Base-by-base conservation (phyloP, 30 jellyfish, hydroid and myxozoan species). In the Clytia hemisphaerica region DNA sequence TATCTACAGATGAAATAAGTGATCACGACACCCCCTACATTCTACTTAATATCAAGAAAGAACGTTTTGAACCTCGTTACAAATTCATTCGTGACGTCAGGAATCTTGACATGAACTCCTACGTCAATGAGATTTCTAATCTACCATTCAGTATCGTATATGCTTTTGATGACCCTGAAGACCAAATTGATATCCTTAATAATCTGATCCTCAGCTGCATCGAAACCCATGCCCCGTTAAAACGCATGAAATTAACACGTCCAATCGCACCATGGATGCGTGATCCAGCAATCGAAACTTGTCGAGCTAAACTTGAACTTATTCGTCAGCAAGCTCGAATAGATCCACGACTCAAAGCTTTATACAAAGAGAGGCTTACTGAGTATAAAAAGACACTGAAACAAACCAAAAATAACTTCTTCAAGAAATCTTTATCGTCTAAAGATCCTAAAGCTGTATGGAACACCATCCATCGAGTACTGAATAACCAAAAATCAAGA, bases 261-360 rank as follows among this genome's bases (percentile, higher is more conserved):
- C 94, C 94, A 32, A 83, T 83, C 25, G 83, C 94, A 30, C 88
- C 94, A 10, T 81, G 94, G 88, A 46, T 81, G 57, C 61, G 72
- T 51, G 83, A 72, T 61, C 73, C 80, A 30, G 80, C 46, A 22
- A 72, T 81, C 61, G 57, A 27, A 18, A 21, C 27, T 33, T 57
- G 37, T 16, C 71, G 60, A 73, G 34, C 18, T 16, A 30, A 71
- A 22, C 73, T 28, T 25, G 72, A 59, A 18, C 27, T 18, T 15
- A 68, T 35, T n/a, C 66, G 18, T 12, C 66, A n/a, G n/a, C n/a
- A n/a, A n/a, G n/a, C n/a, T n/a, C n/a, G n/a, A n/a, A n/a, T n/a
- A n/a, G n/a, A n/a, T n/a, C n/a, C n/a, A n/a, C n/a, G n/a, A n/a
- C n/a, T n/a, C n/a, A n/a, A n/a, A n/a, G n/a, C n/a, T n/a, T n/a